Percentiles rank a stretch among this genome's conserved stretches.
Conservation (phyloP, 2,797 vertebrate species). For the Jordanella pulchra region DNA sequence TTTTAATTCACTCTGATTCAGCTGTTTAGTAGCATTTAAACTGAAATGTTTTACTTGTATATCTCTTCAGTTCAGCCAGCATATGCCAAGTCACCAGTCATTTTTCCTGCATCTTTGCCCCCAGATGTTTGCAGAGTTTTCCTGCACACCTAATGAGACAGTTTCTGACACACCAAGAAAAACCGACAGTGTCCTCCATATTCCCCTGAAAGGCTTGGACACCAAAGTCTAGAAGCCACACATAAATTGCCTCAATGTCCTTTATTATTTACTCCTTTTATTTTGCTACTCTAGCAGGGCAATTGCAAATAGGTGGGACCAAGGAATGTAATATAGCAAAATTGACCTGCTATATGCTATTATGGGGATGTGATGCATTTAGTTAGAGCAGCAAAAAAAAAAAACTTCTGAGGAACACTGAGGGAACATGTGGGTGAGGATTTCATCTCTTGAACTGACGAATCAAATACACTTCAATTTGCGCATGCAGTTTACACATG, state of each 20-base stretch:
- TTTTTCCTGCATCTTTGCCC: not conserved
- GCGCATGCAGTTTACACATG: slow-evolving; percentile 5
- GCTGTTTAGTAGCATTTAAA: not conserved
- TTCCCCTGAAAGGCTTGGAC: slow-evolving; percentile 29
- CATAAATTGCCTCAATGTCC: slow-evolving; percentile 36
- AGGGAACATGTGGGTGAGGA: not conserved
- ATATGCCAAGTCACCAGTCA: not conserved
- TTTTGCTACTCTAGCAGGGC: slow-evolving; percentile 36
- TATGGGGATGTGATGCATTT: slow-evolving; percentile 13
- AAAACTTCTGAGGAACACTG: slow-evolving; percentile 14
- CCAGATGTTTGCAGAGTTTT: slow-evolving; percentile 7
- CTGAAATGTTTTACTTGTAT: not conserved
- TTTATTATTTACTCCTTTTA: slow-evolving; percentile 44
- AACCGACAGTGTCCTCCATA: slow-evolving; percentile 18
- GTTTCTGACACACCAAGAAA: slow-evolving; percentile 21
- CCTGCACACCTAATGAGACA: slow-evolving; percentile 13
- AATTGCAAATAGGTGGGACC: slow-evolving; percentile 31
- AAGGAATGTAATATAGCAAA: slow-evolving; percentile 19
- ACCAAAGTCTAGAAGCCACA: slow-evolving; percentile 32
- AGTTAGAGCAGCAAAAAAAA: slow-evolving; percentile 18
- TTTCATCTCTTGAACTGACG: slow-evolving; percentile 16
- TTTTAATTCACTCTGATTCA: slow-evolving; percentile 4
- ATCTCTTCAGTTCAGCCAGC: not conserved
- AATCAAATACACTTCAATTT: slow-evolving; percentile 12
- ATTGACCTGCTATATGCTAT: slow-evolving; percentile 18